Conservation (phyloP, 2,888 invertebrate genomes). For the Amiota mariae region DNA sequence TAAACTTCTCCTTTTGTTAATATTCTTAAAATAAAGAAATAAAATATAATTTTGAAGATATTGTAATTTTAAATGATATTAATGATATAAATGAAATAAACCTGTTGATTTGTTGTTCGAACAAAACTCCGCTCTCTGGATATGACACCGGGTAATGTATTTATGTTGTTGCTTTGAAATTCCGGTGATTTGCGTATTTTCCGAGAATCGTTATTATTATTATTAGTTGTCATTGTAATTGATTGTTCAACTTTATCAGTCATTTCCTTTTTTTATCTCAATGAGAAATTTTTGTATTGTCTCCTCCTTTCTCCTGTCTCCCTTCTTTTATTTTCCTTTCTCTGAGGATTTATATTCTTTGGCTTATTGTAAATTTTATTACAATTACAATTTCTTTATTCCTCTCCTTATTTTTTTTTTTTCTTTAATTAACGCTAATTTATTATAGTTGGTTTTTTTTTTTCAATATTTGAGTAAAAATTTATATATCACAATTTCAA, state of each 20-base stretch:
- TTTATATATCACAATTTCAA: slow-evolving; percentile 64
- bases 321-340: not conserved
- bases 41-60: slow-evolving; percentile 1
- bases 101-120: slow-evolving; percentile 76
- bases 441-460: slow-evolving; percentile 39
- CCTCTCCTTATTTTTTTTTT: slow-evolving; percentile 36
- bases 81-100: too few species aligned
- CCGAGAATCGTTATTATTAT: slow-evolving; percentile 59
- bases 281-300: not conserved
- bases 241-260: slow-evolving; percentile 71
- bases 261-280: slow-evolving; percentile 53
- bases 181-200: slow-evolving; percentile 72
- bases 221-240: not conserved
- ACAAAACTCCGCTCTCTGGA: slow-evolving; percentile 83
- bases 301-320: not conserved
- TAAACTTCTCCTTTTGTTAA: slow-evolving; percentile 82
- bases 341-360: slow-evolving; percentile 53
- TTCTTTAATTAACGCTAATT: slow-evolving; percentile 53
- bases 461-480: slow-evolving; percentile 65
- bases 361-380: slow-evolving; percentile 44
- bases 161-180: slow-evolving; percentile 54
- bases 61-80: not conserved
- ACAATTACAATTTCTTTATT: not conserved
- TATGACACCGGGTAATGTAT: slow-evolving; percentile 74
- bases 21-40: slow-evolving; percentile 73